Evolutionary conservation across 2,888 invertebrate genomes (phyloP).

Genomic region (Pandemis heparana): DNA sequence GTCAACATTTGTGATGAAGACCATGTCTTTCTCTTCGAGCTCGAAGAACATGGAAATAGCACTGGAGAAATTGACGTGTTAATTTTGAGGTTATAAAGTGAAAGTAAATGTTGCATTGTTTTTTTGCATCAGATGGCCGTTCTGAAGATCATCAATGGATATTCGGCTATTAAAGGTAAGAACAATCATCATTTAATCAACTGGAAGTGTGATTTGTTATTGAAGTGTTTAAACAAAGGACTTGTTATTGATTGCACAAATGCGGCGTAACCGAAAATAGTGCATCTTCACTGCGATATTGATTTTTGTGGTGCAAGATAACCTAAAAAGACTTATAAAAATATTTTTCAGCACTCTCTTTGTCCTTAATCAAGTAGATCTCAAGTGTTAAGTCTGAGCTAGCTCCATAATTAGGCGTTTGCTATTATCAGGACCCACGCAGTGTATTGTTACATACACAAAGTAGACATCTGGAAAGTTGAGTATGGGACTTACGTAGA

Average conservation of each 20-base stretch:
- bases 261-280: conserved; percentile 1
- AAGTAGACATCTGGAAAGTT: conserved; percentile 3
- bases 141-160: conserved; percentile 80
- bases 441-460: background rate
- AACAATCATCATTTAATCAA: conserved; percentile 81
- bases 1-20: conserved; percentile 96
- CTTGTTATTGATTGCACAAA: conserved; percentile 36
- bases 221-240: conserved; percentile 21
- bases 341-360: background rate
- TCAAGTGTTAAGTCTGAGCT: background rate
- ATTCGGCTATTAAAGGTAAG: conserved; percentile 78
- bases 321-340: conserved; percentile 1
- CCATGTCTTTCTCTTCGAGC: conserved; percentile 96
- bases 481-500: conserved; percentile 93
- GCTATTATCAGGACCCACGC: background rate
- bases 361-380: background rate
- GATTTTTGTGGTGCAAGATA: conserved; percentile 24
- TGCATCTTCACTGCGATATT: conserved; percentile 23
- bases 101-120: conserved; percentile 24
- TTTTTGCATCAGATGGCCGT: conserved; percentile 83
- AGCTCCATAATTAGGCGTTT: background rate
- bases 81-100: conserved; percentile 17
- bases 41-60: conserved; percentile 99
- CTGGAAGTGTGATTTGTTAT: background rate
- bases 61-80: conserved; percentile 77